Base-by-base conservation (phyloP, 2,113 vertebrate species). In the Vulpes ferrilata region DNA sequence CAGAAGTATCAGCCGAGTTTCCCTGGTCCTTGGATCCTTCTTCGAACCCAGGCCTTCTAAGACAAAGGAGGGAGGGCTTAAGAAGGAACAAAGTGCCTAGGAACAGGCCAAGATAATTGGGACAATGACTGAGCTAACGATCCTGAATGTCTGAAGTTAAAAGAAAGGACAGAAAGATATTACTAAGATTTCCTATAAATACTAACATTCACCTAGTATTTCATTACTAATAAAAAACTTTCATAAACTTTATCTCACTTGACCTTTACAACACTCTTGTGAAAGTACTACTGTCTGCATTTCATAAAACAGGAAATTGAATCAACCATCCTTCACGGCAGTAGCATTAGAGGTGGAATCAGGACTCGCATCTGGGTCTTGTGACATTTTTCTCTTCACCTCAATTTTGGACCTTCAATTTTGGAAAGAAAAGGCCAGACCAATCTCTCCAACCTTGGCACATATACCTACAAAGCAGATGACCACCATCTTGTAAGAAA, bases 161-260 rank as follows among this genome's bases (percentile, higher is more conserved):
- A 43, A 82, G 13, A 96, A 93, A 91, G 65, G n/a, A 79, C 59
- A 92, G 57, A 79, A 91, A 86, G 73, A 53, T 86, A 85, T 32
- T 64, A 35, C 53, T 71, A 17, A 67, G 38, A 78, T 57, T 88
- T 67, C 90, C 67, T 60, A 0, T 69, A 96, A 84, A 84, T 27
- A 84, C 30, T 53, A 80, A 86, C 7, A 38, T 64, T 87, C n/a
- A 80, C 35, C 43, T 59, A 60, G 51, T 23, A 78, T 43, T 83
- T 85, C 43, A 57, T n/a, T 62, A 67, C 51, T 57, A 62, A 93
- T 67, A 82, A 89, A 62, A 92, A 57, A 59, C 13, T 48, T 86
- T 43, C 23, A 93, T 65, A 93, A 64, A 35, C 59, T 38, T 76
- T 62, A 57, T n/a, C 48, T 95, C 90, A 69, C 69, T 69, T 81